Conservation (phyloP, 2,113 vertebrate species). For the Anthoscopus minutus region DNA sequence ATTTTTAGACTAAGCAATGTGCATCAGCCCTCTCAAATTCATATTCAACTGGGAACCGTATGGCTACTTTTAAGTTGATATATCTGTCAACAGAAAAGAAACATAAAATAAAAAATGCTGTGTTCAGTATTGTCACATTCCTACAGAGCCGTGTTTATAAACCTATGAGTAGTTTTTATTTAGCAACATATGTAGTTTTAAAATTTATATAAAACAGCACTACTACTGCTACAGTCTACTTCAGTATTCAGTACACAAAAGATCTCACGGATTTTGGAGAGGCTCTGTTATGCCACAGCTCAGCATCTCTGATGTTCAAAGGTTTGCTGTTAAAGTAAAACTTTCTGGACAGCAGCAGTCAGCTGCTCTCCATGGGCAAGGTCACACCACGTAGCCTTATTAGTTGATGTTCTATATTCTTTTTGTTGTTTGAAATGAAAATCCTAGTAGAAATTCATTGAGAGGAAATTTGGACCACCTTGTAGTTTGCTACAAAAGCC, state of each 20-base stretch:
- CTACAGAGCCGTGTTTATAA: background rate
- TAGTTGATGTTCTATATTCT: background rate
- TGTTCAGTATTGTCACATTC: background rate
- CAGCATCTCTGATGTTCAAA: background rate
- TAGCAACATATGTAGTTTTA: background rate
- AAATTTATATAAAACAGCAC: background rate
- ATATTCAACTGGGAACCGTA: background rate
- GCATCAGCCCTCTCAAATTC: conserved; percentile 1
- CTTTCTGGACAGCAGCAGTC: background rate
- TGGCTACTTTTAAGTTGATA: conserved; percentile 15
- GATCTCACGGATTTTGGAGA: background rate
- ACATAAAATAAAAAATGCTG: background rate
- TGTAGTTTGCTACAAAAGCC: background rate
- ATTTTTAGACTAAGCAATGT: background rate
- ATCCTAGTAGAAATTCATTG: background rate
- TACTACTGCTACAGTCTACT: background rate
- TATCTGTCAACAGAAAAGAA: conserved; percentile 14
- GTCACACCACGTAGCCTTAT: background rate
- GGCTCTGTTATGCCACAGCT: background rate
- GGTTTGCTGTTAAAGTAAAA: background rate
- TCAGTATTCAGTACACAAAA: background rate
- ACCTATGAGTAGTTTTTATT: background rate
- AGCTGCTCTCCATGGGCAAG: background rate
- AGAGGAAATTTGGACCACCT: background rate
- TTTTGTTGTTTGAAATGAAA: background rate